These are phyloP conservation scores for Zygothrica quintamaculata DNA, from an alignment of 2,888 invertebrate genomes.

Conservation along the genomic window DNA sequence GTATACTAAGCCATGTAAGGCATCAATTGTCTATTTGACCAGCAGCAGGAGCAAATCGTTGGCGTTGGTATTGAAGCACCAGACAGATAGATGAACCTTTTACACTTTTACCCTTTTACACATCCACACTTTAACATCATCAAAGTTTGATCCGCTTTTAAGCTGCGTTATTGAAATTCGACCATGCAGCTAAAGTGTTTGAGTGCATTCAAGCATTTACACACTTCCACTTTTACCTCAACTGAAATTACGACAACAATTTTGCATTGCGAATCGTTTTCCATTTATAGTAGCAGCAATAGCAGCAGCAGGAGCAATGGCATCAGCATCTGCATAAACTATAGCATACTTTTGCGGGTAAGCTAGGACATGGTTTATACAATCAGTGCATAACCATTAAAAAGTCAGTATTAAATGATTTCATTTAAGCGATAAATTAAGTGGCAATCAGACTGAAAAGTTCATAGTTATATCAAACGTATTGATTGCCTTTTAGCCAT, in stretches of 20 bases:
- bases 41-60: constrained; percentile 35
- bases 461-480: constrained; percentile 4
- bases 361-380: too few relatives aligned
- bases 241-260: constrained; percentile 31
- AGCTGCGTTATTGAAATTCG: constrained; percentile 72
- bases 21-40: constrained; percentile 76
- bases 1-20: constrained; percentile 54
- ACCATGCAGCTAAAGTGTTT: constrained; percentile 69
- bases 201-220: constrained; percentile 63
- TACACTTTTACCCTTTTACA: constrained; percentile 1
- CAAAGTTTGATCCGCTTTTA: constrained; percentile 16
- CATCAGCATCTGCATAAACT: constrained; percentile 32
- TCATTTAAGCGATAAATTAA: constrained; percentile 43
- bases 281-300: constrained; percentile 13
- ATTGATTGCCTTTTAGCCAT: constrained; percentile 2
- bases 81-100: constrained; percentile 33
- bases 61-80: constrained; percentile 31
- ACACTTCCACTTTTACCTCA: constrained; percentile 20
- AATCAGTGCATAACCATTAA: not conserved
- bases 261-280: not conserved
- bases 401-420: constrained; percentile 19
- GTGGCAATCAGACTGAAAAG: constrained; percentile 53
- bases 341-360: constrained; percentile 18
- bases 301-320: constrained; percentile 27
- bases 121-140: constrained; percentile 4